Base-by-base conservation (phyloP, 2,888 invertebrate species). In the Penaeus monodon region DNA sequence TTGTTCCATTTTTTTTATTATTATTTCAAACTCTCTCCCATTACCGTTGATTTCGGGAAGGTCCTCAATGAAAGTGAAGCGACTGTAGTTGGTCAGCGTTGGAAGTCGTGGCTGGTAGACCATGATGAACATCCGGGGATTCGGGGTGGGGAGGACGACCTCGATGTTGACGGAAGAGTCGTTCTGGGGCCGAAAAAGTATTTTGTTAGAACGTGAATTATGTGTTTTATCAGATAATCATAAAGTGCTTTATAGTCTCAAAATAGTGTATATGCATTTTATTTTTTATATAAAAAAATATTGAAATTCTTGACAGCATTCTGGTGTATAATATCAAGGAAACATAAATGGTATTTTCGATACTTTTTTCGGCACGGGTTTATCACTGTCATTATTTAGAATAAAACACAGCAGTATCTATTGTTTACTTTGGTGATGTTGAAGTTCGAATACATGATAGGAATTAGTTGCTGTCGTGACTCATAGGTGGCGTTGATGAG, bases 371-470 rank as follows among this genome's bases (percentile, higher is more conserved):
- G 38, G 33, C 4, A 38, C 6, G 20, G 12, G 12, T 44, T 14
- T 22, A 76, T 44, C 22, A 38, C 17, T 12, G 17, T 57, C 17
- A 57, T 4, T 20, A 12, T 57, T 57, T 14, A 17, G 57, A 57
- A 57, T 20, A 33, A 76, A 44, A 33, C 44, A 6, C 44, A 44
- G 17, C 57, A 57, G 17, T n/a, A 33, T 22, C n/a, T 27, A 6
- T n/a, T 73, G 81, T 78, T 88, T 29, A 88, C 88, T 73, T 73
- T 66, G 33, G 38, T 74, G 17, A 88, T 73, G 33, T 82, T 68
- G 73, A 88, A 88, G 7, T 70, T 82, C 22, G 85, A 70, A 65
- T 88, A 88, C 79, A 88, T 78, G 12, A 88, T 70, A 27, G 85
- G 85, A 22, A 88, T 81, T 20, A 66, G 22, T 57, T 88, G 85